Evolutionary conservation across 2,888 invertebrate species (phyloP), one percentile per base, ranked within the genome.

Genomic region (Trachelus troglodyta): DNA sequence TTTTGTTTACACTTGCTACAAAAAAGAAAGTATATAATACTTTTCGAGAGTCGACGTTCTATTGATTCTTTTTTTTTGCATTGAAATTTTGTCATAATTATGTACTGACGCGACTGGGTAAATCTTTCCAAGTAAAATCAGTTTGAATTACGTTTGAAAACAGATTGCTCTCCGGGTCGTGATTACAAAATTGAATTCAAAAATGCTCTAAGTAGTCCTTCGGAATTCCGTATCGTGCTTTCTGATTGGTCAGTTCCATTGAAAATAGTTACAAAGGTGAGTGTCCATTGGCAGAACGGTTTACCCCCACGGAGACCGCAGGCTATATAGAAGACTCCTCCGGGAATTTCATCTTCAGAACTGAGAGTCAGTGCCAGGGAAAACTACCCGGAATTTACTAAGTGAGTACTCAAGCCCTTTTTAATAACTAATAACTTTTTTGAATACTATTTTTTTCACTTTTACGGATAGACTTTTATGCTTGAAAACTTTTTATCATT

Each of bases 281-380:
- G 81, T 83, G 84, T 80, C 83, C 87, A 89, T 89, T 90, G 90
- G 90, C 81, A 86, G 87, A 84, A 86, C 86, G 88, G 85, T 85
- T 89, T 87, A 85, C 87, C 90, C 90, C 88, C 87, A 86, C 87
- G 75, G 83, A 82, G 71, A 77, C 75, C 84, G 80, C 88, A 91
- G 87, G 89, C 91, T 91, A 91, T 91, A 91, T 90, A 91, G 91
- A 90, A 90, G 91, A 89, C 90, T 86, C 81, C 89, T 85, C 89
- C 79, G 83, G 85, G 90, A 90, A 90, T 91, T 89, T 90, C 89
- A 89, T 91, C 91, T 91, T 91, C 88, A 90, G 90, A 90, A 88
- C 89, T 87, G 86, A 89, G 87, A 90, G 88, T 89, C 90, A 90
- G 89, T 90, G 90, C 90, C 89, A 90, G 86, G 88, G 89, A 87